These are phyloP conservation scores for Trachelus tabidus DNA, from an alignment of 2,888 invertebrate species.

Conservation along the genomic window DNA sequence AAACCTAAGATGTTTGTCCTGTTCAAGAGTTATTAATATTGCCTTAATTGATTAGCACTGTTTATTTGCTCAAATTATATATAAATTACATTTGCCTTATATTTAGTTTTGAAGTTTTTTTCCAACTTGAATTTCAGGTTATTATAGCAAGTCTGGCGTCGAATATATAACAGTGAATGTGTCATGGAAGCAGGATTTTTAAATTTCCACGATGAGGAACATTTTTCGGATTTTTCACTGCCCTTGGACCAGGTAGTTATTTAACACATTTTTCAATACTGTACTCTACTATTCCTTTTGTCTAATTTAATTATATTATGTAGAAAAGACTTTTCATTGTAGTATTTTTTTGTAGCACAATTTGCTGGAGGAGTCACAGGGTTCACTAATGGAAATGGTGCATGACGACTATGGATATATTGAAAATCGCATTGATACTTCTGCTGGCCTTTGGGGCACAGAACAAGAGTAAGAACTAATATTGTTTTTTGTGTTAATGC, in stretches of 20 bases:
- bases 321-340: not conserved
- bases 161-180: constrained; percentile 19
- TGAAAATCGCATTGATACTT: constrained; percentile 45
- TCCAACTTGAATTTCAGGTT: not conserved
- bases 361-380: constrained; percentile 51
- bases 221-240: constrained; percentile 64
- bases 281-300: not conserved
- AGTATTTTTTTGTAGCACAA: constrained; percentile 33
- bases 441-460: constrained; percentile 51
- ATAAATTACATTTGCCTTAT: not conserved
- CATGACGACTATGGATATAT: constrained; percentile 54
- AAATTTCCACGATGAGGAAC: constrained; percentile 68
- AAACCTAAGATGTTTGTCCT: not conserved
- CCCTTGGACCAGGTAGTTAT: constrained; percentile 52
- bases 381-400: constrained; percentile 45
- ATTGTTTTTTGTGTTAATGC: not conserved
- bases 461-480: constrained; percentile 63
- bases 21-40: not conserved
- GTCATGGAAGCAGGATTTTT: constrained; percentile 69
- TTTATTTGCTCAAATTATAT: not conserved
- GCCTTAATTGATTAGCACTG: not conserved
- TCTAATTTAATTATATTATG: not conserved
- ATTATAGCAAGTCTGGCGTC: not conserved
- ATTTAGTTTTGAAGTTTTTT: not conserved
- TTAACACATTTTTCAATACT: not conserved